Base-by-base conservation (phyloP, 1,140 invertebrate species). In the Caenorhabditis remanei region DNA sequence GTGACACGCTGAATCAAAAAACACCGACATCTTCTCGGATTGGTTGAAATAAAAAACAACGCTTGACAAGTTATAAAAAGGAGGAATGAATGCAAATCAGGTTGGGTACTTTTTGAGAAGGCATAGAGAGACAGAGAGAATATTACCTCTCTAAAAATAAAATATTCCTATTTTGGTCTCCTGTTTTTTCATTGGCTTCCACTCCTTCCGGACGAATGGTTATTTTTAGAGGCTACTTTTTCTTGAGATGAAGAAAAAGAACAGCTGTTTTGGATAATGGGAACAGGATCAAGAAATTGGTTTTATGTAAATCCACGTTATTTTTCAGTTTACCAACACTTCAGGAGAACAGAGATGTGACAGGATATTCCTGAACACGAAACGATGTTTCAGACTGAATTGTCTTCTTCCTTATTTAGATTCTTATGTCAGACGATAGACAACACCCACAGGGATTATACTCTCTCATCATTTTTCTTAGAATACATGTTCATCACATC, bases 31-130 rank as follows among this genome's bases (percentile, higher is more conserved):
- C 16, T 8, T 71, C 61, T 21, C 32, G 9, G 13, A 11, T 71
- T 43, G 40, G 8, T 63, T 63, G 1, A 63, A 14, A 63, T 32
- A 63, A 63, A 40, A 7, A 63, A 63, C 21, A 63, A 24, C 32
- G 24, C 11, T 40, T 0, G 32, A 32, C 21, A 63, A 58, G 50
- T 53, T 53, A 32, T 32, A 32, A 32, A 32, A 32, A 32, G 32
- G 32, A 32, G 8, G 24, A 63, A 43, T 43, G 41, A 71, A 71
- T 71, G 65, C 41, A 71, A 71, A 71, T 71, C 65, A 71, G 41
- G 40, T 71, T 71, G 65, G 56, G 56, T 61, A 61, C 56, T 61
- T n/a, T 9, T 53, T 14, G n/a, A 53, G 16, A 16, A 53, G 4
- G 16, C 9, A 53, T 9, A 53, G 55, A 58, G 19, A 19, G 19